Evolutionary conservation across 2,113 vertebrate species (phyloP).

Genomic region (Microcebus griseorufus): DNA sequence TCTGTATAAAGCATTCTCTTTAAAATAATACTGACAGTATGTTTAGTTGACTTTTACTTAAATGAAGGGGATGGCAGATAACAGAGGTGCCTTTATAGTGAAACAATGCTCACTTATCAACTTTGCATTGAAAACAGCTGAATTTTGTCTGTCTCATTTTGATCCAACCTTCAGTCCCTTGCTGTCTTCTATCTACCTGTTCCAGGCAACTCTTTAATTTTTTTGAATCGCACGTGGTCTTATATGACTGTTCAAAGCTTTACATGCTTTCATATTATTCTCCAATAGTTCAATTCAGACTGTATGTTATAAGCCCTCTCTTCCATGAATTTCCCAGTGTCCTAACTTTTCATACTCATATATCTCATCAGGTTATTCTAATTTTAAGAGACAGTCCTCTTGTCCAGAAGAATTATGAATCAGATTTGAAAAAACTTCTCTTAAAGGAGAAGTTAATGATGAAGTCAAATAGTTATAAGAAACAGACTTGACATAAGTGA

Average conservation of each 20-base stretch:
- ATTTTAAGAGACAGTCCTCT: background rate
- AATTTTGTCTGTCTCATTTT: background rate
- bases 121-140: background rate
- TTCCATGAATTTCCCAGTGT: background rate
- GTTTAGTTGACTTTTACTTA: background rate
- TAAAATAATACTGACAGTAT: background rate
- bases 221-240: background rate
- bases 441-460: slow-evolving; percentile 21
- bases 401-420: background rate
- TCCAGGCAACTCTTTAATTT: background rate
- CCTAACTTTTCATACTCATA: background rate
- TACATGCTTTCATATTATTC: background rate
- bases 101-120: background rate
- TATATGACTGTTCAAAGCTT: background rate
- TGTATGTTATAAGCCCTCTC: background rate
- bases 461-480: background rate
- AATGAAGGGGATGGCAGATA: background rate
- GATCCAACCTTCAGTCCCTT: background rate
- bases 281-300: background rate
- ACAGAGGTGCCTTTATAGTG: background rate
- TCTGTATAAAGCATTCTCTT: background rate
- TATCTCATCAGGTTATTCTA: background rate
- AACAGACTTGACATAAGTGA: background rate
- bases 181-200: background rate
- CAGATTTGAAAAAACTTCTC: background rate